These are phyloP conservation scores for Drosophila punjabiensis DNA, from an alignment of 1,140 invertebrate genomes.

Conservation along the genomic window DNA sequence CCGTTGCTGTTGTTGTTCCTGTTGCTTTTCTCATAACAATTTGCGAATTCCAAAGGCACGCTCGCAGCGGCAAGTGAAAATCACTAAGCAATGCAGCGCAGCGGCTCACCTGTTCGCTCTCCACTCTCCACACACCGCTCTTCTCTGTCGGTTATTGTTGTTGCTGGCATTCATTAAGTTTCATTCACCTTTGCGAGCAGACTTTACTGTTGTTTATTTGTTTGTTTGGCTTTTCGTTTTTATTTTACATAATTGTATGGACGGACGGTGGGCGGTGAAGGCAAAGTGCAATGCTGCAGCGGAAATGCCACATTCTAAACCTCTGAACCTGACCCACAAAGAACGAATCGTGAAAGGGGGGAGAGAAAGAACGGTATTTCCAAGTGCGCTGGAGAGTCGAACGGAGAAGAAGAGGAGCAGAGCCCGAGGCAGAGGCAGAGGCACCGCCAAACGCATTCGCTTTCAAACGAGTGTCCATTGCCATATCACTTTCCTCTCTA, in stretches of 20 bases:
- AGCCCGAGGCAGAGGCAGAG: neutral
- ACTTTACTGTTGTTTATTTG: conserved; percentile 41
- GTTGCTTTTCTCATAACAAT: conserved; percentile 69
- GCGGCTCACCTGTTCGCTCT: conserved; percentile 64
- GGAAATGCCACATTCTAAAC: conserved; percentile 41
- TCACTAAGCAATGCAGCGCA: conserved; percentile 65
- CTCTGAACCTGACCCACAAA: conserved; percentile 73
- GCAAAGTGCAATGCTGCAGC: conserved; percentile 2
- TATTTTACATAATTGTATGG: conserved; percentile 39
- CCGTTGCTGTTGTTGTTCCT: conserved; percentile 42
- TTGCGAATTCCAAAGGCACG: conserved; percentile 79
- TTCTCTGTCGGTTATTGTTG: conserved; percentile 26
- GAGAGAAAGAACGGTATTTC: conserved; percentile 18
- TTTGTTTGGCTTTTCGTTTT: conserved; percentile 33
- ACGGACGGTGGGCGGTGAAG: conserved; percentile 4
- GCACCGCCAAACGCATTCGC: conserved; percentile 63
- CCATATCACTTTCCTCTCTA: conserved; percentile 71
- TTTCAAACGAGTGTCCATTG: conserved; percentile 74
- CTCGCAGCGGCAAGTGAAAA: conserved; percentile 69
- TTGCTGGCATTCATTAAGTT: conserved; percentile 81
- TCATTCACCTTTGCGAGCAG: conserved; percentile 78
- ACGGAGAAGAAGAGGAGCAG: neutral
- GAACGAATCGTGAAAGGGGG: neutral
- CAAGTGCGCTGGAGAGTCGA: conserved; percentile 1
- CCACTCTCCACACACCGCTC: conserved; percentile 8